A percentile compares a stretch with the other conserved stretches of the same genome.
Evolutionary conservation across 2,888 invertebrate genomes (phyloP).

Genomic region (Tetranychus piercei): DNA sequence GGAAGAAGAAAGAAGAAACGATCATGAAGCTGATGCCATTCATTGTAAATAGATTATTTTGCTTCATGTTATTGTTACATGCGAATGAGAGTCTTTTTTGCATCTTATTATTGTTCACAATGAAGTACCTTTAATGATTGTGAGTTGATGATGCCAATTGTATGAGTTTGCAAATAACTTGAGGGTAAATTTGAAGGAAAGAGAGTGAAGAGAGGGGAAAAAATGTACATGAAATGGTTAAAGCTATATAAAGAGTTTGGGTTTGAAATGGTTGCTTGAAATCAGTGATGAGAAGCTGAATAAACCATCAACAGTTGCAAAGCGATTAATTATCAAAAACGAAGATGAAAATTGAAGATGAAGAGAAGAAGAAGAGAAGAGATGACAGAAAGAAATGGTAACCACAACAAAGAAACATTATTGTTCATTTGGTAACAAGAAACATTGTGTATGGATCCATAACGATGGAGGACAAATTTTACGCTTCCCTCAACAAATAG

Average conservation of each 20-base stretch:
- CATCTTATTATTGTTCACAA: too few species aligned
- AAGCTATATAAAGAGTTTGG: not conserved
- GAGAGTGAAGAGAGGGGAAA: too few species aligned
- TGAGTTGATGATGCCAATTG: too few species aligned
- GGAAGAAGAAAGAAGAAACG: not conserved
- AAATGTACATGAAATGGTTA: too few species aligned
- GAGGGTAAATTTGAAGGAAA: too few species aligned
- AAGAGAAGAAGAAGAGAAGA: not conserved
- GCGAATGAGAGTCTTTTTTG: too few species aligned
- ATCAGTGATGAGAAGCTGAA: not conserved
- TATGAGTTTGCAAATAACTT: too few species aligned
- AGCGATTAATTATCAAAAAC: not conserved
- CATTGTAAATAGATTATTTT: not conserved
- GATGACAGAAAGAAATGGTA: not conserved
- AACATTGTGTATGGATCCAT: not conserved
- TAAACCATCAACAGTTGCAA: not conserved
- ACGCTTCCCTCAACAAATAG: not conserved
- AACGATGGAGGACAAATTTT: conserved; percentile 1
- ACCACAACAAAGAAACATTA: not conserved
- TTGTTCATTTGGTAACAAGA: not conserved
- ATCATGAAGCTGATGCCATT: too few species aligned
- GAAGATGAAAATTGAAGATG: not conserved
- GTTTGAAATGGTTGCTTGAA: not conserved
- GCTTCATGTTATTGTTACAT: too few species aligned
- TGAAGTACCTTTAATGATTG: too few species aligned